phyloP scores from a whole-genome alignment of 1,140 invertebrate genomes.

The Drosophila novamexicana region DNA sequence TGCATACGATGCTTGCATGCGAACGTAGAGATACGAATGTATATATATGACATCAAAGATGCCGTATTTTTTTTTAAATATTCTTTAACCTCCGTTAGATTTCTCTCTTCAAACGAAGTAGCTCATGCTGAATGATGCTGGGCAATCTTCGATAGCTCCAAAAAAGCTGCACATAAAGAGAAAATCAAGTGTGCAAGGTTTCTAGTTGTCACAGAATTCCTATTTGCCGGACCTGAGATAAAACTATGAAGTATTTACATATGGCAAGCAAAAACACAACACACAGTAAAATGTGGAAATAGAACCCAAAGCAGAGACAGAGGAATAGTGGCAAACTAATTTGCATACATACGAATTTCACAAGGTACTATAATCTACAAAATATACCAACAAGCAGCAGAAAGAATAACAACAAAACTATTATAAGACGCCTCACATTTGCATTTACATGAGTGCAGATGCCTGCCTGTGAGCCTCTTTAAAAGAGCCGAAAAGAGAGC shows the following conservation, averaged over 20 bases:
- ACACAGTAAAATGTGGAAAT: background rate
- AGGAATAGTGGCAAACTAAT: slow-evolving; percentile 14
- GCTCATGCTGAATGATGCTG: no score
- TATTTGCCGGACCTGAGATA: slow-evolving; percentile 17
- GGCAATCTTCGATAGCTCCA: no score
- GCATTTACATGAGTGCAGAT: slow-evolving; percentile 35
- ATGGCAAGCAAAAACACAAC: slow-evolving; percentile 18
- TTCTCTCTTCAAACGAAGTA: no score
- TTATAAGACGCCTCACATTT: slow-evolving; percentile 44
- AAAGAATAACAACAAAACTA: slow-evolving; percentile 16
- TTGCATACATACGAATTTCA: slow-evolving; percentile 41
- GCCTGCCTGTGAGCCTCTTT: slow-evolving; percentile 26
- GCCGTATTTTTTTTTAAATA: no score
- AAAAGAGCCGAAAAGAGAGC: slow-evolving; percentile 10
- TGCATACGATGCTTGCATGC: no score
- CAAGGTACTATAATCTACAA: slow-evolving; percentile 27
- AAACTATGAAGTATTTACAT: slow-evolving; percentile 30
- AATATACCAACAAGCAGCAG: slow-evolving; percentile 20
- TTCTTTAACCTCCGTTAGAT: no score
- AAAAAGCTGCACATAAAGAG: background rate
- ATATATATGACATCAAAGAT: no score
- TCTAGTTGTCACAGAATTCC: background rate
- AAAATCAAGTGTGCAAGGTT: background rate
- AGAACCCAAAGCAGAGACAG: background rate
- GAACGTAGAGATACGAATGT: no score